Evolutionary conservation across 2,888 invertebrate species (phyloP), one percentile per base, ranked within the genome.

Genomic region (Acleris sparsana): DNA sequence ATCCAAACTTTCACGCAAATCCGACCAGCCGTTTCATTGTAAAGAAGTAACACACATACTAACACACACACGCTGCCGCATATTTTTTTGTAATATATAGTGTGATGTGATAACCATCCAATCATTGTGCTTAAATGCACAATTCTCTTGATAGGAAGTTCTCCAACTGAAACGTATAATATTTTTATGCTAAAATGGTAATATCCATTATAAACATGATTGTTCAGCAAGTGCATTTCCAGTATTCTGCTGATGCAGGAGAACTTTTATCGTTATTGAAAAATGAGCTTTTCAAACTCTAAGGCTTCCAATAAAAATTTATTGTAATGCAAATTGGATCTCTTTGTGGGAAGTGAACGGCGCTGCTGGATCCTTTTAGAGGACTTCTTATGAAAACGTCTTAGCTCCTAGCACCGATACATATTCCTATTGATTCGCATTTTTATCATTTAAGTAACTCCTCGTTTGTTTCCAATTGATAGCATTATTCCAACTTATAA

Each of bases 281-380:
- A 78, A 78, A 76, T 71, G 76, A 73, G 74, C 76, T 80, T 80
- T 80, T 83, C 82, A 80, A 77, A 78, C 72, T 77, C 71, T 71
- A 78, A 78, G 74, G 80, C 80, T 80, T 85, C 83, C 85, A 85
- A 87, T 87, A 84, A 86, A 87, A 86, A 84, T 82, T 80, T 88
- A 89, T 90, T 89, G 84, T 88, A 83, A 90, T 89, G 89, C 86
- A 90, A 89, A 89, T 89, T 87, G 88, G 84, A 86, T 85, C 81
- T 83, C 83, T 84, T 83, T 85, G 85, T 80, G 73, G 77, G 69
- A 71, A 46, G 44, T 57, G 75, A 76, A 77, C 79, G 81, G 80
- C 79, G 78, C 74, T 72, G 75, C 78, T 72, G 76, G 84, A 83
- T 79, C 81, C 81, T 83, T 86, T 85, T 80, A 84, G 71, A 67